Evolutionary conservation across 2,888 invertebrate genomes (phyloP), one percentile per base, ranked within the genome.

Genomic region (Torymus tubicola): DNA sequence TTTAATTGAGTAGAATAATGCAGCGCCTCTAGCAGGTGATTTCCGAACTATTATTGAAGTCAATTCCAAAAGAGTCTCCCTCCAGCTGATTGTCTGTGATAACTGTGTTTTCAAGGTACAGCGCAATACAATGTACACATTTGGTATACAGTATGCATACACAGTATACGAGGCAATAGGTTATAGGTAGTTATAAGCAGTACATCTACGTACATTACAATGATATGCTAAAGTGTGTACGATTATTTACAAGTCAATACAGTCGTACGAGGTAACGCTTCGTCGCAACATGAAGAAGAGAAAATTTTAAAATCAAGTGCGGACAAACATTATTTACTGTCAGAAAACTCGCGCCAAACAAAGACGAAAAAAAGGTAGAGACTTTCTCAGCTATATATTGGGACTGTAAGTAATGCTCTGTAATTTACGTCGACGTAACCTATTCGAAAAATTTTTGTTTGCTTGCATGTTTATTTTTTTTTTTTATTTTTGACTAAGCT

Each of bases 281-380:
- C n/a, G 57, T 77, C 52, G 12, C 63, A 78, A 71, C 16, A 78
- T 71, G 77, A 78, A 78, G 71, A 70, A 65, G 21, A 78, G 55
- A 78, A 78, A 78, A 71, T 78, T 57, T 50, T 24, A 18, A n/a
- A 1, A 21, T 53, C 64, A n/a, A 70, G 16, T n/a, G 14, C n/a
- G n/a, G 14, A 42, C 3, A 21, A 61, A 53, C 14, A 57, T 21
- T 11, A 16, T 57, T 64, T 5, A 55, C 21, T 50, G 63, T 61
- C 24, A 57, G 21, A 18, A 76, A 70, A 31, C 21, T 77, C 21
- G 12, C 11, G 50, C 1, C 24, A 58, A 63, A 68, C 24, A 12
- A 18, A 57, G 2, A 58, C 18, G 57, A 67, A 21, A 52, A 21
- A 52, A 58, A 53, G 55, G 12, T 63, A 12, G 53, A 50, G 13